Evolutionary conservation across 2,888 invertebrate genomes (phyloP).

Genomic region (Agrotis exclamationis): DNA sequence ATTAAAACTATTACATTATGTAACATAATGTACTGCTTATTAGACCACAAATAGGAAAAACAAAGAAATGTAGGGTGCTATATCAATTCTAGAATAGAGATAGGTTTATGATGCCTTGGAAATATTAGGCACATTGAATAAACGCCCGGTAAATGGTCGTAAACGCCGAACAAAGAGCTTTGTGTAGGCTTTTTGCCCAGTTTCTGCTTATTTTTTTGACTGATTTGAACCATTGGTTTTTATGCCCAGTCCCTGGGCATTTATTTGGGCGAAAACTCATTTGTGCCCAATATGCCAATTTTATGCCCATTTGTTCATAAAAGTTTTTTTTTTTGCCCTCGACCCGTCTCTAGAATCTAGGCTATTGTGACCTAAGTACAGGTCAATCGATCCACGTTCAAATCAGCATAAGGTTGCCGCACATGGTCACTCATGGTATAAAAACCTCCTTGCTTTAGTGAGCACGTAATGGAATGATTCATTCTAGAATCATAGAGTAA

Average conservation of each 20-base stretch:
- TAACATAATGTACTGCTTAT: background rate
- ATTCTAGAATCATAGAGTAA: conserved; percentile 13
- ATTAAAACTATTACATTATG: background rate
- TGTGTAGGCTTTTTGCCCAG: no score
- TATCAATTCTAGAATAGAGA: background rate
- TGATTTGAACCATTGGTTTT: no score
- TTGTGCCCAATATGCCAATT: no score
- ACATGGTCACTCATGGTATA: background rate
- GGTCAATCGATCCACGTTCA: conserved; percentile 36
- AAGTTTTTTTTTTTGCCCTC: no score
- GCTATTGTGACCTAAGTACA: conserved; percentile 8
- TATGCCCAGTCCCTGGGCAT: no score
- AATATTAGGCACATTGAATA: no score
- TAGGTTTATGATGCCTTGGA: no score
- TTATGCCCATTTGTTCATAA: no score
- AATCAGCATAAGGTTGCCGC: background rate
- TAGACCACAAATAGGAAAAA: background rate
- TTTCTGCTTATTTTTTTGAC: no score
- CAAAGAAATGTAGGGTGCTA: background rate
- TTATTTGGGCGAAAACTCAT: no score
- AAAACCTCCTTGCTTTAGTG: conserved; percentile 20
- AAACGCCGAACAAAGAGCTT: no score
- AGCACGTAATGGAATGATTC: conserved; percentile 34
- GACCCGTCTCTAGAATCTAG: conserved; percentile 19
- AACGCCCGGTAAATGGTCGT: no score